Percentiles rank a stretch among this genome's conserved stretches.
Conservation (phyloP, 1,140 invertebrate species). For the Drosophila sproati region DNA sequence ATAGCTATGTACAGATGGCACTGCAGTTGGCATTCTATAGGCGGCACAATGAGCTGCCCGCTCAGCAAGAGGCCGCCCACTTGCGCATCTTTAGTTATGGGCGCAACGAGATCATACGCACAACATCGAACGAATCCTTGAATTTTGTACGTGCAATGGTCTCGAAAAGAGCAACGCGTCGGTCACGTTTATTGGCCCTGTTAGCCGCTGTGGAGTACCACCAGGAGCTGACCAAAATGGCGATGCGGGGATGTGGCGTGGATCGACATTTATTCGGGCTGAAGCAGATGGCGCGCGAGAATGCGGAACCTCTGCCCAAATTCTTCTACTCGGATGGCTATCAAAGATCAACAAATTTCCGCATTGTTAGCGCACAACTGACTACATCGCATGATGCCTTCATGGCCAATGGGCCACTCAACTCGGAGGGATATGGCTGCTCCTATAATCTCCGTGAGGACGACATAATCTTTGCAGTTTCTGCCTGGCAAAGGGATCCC, state of each 20-base stretch:
- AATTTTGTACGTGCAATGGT: constrained; percentile 90
- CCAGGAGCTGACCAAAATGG: constrained; percentile 91
- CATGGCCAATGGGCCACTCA: constrained; percentile 92
- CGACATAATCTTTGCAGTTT: constrained; percentile 90
- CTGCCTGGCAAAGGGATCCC: constrained; percentile 86
- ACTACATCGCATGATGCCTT: constrained; percentile 89
- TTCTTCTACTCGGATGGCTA: constrained; percentile 91
- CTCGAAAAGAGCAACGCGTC: constrained; percentile 84
- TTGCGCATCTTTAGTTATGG: constrained; percentile 92
- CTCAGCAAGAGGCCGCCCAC: constrained; percentile 95
- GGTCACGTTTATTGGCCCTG: constrained; percentile 84
- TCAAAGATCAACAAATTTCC: constrained; percentile 89
- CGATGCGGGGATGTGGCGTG: constrained; percentile 91
- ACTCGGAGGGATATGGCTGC: constrained; percentile 91
- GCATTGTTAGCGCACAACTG: constrained; percentile 94
- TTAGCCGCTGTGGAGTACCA: constrained; percentile 91
- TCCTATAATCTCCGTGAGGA: constrained; percentile 92
- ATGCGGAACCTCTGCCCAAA: constrained; percentile 89
- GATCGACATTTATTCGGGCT: constrained; percentile 95
- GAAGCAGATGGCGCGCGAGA: constrained; percentile 91
- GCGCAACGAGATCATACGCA: constrained; percentile 95
- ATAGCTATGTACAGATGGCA: constrained; percentile 96
- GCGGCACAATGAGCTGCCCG: constrained; percentile 90
- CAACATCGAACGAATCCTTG: constrained; percentile 91
- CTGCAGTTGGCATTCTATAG: constrained; percentile 94